Conservation (phyloP, 2,113 vertebrate genomes). For the Gadus macrocephalus region DNA sequence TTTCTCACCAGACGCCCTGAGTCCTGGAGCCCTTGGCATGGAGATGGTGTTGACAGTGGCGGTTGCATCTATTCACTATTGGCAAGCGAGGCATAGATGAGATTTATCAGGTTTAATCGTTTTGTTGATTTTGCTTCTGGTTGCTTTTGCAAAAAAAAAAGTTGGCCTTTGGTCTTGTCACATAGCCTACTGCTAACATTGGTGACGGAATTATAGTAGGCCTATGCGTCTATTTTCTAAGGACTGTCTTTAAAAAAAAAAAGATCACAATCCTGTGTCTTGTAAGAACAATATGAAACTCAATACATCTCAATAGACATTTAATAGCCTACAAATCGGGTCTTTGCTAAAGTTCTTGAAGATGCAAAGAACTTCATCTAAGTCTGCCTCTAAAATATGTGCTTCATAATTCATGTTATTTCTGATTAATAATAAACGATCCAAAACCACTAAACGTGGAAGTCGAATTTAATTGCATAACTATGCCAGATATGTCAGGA, state of each 20-base stretch:
- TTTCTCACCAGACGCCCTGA: constrained; percentile 1
- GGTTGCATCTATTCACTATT: too few species aligned
- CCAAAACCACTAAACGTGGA: constrained; percentile 42
- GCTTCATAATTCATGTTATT: constrained; percentile 57
- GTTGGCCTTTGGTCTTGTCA: too few species aligned
- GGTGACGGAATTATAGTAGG: too few species aligned
- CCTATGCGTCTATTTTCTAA: too few species aligned
- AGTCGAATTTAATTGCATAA: constrained; percentile 51
- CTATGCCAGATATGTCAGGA: constrained; percentile 40
- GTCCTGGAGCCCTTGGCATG: too few species aligned
- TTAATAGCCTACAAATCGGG: not conserved
- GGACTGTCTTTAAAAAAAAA: too few species aligned
- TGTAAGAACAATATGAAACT: not conserved
- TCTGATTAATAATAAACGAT: constrained; percentile 57
- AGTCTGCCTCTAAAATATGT: constrained; percentile 29
- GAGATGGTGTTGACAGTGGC: constrained; percentile 21
- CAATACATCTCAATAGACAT: not conserved
- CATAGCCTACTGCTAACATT: too few species aligned
- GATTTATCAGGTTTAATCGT: too few species aligned
- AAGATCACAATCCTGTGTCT: too few species aligned
- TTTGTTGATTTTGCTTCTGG: too few species aligned
- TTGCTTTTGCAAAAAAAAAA: too few species aligned
- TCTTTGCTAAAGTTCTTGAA: constrained; percentile 3
- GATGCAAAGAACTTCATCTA: constrained; percentile 28
- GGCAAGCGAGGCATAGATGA: too few species aligned